These are phyloP conservation scores for Cephalopterus ornatus DNA, from an alignment of 2,113 vertebrate genomes.

Conservation along the genomic window DNA sequence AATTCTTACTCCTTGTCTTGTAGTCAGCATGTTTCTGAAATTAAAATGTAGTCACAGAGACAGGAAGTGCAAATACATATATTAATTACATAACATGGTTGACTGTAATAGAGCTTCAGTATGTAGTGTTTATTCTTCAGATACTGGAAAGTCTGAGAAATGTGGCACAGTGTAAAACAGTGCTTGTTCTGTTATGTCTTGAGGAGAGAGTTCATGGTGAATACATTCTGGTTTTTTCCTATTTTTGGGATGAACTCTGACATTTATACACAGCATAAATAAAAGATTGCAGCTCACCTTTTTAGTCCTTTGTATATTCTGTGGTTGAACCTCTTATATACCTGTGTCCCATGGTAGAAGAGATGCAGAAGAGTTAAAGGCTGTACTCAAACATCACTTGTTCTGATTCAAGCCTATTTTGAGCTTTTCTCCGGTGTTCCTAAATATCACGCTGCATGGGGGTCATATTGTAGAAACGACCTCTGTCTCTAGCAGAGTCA, in stretches of 20 bases:
- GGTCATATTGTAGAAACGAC: not conserved
- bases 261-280: not conserved
- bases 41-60: not conserved
- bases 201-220: not conserved
- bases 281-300: not conserved
- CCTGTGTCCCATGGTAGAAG: not conserved
- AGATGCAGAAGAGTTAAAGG: not conserved
- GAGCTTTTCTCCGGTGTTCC: not conserved
- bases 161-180: not conserved
- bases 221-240: not conserved
- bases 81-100: not conserved
- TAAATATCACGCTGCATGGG: not conserved
- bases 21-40: slow-evolving; percentile 2
- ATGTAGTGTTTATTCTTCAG: not conserved
- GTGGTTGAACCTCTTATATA: not conserved
- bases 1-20: not conserved
- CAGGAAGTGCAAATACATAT: not conserved
- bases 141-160: not conserved
- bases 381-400: not conserved
- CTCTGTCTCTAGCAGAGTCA: not conserved
- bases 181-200: not conserved
- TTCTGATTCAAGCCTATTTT: not conserved
- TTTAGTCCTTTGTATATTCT: not conserved
- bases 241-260: not conserved
- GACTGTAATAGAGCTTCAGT: not conserved